A percentile compares a stretch with the other conserved stretches of the same genome.
Conservation (phyloP, 2,797 vertebrate species). For the Pipistrellus kuhlii region DNA sequence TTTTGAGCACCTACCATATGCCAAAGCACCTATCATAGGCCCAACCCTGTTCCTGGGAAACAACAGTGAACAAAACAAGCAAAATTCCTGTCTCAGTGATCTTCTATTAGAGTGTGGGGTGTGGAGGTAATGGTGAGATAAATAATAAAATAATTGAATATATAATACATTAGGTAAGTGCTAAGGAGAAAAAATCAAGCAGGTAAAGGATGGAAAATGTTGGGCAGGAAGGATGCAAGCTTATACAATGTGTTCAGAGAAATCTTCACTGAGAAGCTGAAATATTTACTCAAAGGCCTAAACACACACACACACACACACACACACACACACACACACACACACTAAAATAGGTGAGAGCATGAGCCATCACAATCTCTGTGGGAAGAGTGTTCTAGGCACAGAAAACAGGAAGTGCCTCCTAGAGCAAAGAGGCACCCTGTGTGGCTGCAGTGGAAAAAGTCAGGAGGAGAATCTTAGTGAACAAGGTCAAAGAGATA, state of each 20-base stretch:
- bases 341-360: not conserved
- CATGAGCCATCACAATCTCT: not conserved
- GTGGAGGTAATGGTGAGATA: not conserved
- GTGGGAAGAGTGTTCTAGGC: not conserved
- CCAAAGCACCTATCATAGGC: not conserved
- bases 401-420: not conserved
- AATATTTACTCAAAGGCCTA: not conserved
- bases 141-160: not conserved
- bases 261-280: not conserved
- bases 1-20: not conserved
- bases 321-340: too few species aligned
- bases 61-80: not conserved
- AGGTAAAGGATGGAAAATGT: not conserved
- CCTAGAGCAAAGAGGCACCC: not conserved
- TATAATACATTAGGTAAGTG: not conserved
- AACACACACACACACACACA: too few species aligned
- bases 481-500: not conserved
- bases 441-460: not conserved
- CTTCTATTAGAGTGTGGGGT: not conserved
- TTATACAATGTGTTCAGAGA: not conserved
- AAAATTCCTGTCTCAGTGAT: not conserved
- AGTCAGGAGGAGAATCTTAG: not conserved
- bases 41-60: not conserved
- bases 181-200: not conserved
- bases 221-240: not conserved